These are phyloP conservation scores for Aspidiotus destructor DNA, from an alignment of 2,888 invertebrate genomes.

Conservation along the genomic window DNA sequence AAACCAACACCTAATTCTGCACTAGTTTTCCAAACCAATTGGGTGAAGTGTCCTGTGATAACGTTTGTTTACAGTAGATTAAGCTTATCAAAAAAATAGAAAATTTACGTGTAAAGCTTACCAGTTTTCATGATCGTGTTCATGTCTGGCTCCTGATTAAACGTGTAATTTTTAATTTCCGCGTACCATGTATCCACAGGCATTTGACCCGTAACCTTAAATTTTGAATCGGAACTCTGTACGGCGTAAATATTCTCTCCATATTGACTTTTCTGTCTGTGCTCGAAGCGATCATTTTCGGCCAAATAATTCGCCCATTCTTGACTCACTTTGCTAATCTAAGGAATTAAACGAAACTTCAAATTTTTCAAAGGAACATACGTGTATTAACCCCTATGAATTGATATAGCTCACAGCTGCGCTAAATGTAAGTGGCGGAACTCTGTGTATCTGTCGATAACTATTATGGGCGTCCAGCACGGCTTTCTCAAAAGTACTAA, in stretches of 20 bases:
- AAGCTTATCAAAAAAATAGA: background rate
- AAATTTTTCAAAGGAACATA: no score
- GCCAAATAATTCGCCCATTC: constrained; percentile 29
- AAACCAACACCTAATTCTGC: constrained; percentile 67
- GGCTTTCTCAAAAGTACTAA: background rate
- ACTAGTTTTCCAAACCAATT: constrained; percentile 55
- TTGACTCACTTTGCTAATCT: constrained; percentile 29
- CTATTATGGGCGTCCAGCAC: background rate
- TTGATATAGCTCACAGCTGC: background rate
- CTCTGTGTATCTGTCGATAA: background rate
- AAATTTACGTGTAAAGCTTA: background rate
- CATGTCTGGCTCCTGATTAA: constrained; percentile 50
- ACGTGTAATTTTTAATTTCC: constrained; percentile 59
- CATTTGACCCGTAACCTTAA: constrained; percentile 54
- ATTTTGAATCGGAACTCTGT: constrained; percentile 60
- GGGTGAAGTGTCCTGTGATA: constrained; percentile 64
- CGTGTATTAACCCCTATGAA: no score
- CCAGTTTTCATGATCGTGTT: background rate
- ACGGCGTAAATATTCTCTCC: constrained; percentile 75
- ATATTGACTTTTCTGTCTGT: constrained; percentile 49
- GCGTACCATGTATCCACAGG: constrained; percentile 72
- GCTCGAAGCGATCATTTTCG: constrained; percentile 3
- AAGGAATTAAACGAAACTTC: background rate
- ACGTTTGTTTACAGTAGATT: background rate
- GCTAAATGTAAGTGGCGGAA: background rate